phyloP scores from a whole-genome alignment of 1,140 invertebrate genomes.

The Rhagoletis zephyria region DNA sequence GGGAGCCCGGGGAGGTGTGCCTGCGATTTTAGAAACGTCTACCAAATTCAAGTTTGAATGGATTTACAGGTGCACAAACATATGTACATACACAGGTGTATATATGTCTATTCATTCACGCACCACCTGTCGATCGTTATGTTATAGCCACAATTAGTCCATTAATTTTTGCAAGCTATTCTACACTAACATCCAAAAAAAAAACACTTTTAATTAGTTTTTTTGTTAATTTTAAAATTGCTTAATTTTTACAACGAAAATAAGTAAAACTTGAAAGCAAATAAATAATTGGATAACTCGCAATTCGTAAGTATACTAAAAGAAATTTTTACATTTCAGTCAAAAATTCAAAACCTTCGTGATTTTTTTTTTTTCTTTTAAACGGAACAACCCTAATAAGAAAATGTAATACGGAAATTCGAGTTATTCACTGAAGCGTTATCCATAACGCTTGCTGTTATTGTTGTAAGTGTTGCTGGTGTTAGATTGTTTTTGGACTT shows the following conservation, averaged over 20 bases:
- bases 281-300: neutral
- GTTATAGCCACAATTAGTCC: neutral
- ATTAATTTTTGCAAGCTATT: neutral
- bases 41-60: too few species aligned
- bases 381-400: neutral
- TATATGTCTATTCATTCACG: neutral
- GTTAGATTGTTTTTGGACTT: neutral
- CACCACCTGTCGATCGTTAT: neutral
- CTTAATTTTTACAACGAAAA: conserved; percentile 25
- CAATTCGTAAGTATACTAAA: neutral
- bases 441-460: neutral
- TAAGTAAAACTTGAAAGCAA: neutral
- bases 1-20: too few species aligned
- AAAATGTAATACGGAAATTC: conserved; percentile 29
- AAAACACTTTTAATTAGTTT: conserved; percentile 31
- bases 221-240: conserved; percentile 8
- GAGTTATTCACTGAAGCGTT: conserved; percentile 34
- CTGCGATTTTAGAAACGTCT: too few species aligned
- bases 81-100: too few species aligned
- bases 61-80: too few species aligned
- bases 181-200: conserved; percentile 3
- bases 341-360: too few species aligned
- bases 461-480: neutral
- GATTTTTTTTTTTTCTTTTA: too few species aligned
- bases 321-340: too few species aligned